Base-by-base conservation (phyloP, 1,140 invertebrate species). In the Drosophila suzukii region DNA sequence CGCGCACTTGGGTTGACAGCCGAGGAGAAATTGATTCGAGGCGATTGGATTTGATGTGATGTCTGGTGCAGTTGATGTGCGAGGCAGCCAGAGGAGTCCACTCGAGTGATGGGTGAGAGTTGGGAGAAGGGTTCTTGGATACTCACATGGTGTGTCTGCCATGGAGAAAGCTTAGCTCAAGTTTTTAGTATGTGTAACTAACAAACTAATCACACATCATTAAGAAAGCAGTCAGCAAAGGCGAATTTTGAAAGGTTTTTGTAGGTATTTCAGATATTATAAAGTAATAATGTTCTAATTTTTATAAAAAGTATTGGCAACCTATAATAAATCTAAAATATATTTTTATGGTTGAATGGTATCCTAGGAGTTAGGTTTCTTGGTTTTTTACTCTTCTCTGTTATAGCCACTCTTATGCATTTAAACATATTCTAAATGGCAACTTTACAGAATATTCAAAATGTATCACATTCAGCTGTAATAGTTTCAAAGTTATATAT, bases 11-110 rank as follows among this genome's bases (percentile, higher is more conserved):
- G 58, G 58, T 50, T 63, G 51, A 75, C 63, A 57, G 63, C 24
- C 44, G 55, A 11, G 53, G 68, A 72, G 68, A 72, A 72, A 72
- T 71, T 58, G 66, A 70, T 71, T 71, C 34, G 43, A 32, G 27
- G 30, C 30, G 50, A 68, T 68, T 66, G 15, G 36, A 46, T 50
- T 66, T 41, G 57, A 34, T 62, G 17, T 44, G 59, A 20, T 39
- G 58, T 30, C 20, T 20, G 20, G 5, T 27, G 27, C 27, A 27
- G 27, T 27, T 3, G 27, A 27, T 38, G 39, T 34, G 44, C 30
- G 50, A 41, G 58, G 30, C 30, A 63, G 24, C n/a, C 61, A 15
- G 55, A 10, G 38, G 6, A 34, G 43, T 41, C 34, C 7, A 10
- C 32, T 34, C 32, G 32, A 34, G 55, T 6, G 13, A n/a, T 62